Base-by-base conservation (phyloP, 2,888 invertebrate genomes). In the Archaeoteleia sp. region DNA sequence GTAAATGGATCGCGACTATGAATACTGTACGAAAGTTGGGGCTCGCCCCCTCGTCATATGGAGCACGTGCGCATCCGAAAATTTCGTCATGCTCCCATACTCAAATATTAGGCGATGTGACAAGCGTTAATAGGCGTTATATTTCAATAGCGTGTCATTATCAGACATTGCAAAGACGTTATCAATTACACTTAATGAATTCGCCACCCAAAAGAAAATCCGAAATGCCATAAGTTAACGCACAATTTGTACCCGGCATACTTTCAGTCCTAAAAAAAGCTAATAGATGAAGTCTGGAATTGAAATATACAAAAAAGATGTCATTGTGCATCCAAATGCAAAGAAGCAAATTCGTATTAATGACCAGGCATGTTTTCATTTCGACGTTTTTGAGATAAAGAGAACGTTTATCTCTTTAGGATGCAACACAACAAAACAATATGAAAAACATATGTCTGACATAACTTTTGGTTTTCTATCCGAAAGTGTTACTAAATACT, bases 261-360 rank as follows among this genome's bases (percentile, higher is more conserved):
- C n/a, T n/a, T n/a, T n/a, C n/a, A n/a, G n/a, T n/a, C n/a, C n/a
- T n/a, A 42, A 48, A 66, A 54, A 37, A 54, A 53, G 15, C 13
- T 10, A 12, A 14, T 1, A 2, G 15, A 12, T 37, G n/a, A n/a
- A n/a, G n/a, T n/a, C n/a, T n/a, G n/a, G n/a, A n/a, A n/a, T n/a
- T n/a, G n/a, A n/a, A n/a, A n/a, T n/a, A n/a, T n/a, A n/a, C n/a
- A n/a, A 57, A 68, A 60, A 65, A 60, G 55, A 30, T 43, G 25
- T 61, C 30, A 58, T 62, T 55, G 48, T 45, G 58, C 46, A 40
- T 48, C 48, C 27, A 46, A 57, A 63, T 65, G 63, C 65, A 61
- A 65, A 61, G 9, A 27, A 58, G 51, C 78, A 80, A 81, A 82
- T 82, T 82, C 73, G 75, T 82, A 82, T 81, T 81, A 81, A 83